Base-by-base conservation (phyloP, 2,113 vertebrate species). In the Microcebus ravelobensis region DNA sequence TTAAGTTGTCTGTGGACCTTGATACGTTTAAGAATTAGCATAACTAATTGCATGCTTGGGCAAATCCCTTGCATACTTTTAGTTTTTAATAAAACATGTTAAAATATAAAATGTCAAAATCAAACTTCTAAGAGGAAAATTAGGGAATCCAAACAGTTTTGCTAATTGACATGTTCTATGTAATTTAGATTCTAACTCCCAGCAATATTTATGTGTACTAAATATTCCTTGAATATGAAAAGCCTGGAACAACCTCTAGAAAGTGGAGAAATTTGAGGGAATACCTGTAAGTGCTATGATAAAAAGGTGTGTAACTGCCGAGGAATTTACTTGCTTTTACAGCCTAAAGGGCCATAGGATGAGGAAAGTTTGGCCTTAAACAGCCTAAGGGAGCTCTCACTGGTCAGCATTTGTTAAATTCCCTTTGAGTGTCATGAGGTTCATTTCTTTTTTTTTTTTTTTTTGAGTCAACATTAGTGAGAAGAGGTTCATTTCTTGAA, bases 61-160 rank as follows among this genome's bases (percentile, higher is more conserved):
- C 45, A 87, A 95, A 92, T 71, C 21, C 39, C 13, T 93, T 94
- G 68, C 67, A 92, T 90, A 89, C 79, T 95, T 96, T 83, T 86
- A 55, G 71, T 65, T 90, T 91, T 95, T 91, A 89, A 90, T 91
- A 95, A 97, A 93, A 85, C 6, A 11, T 68, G 6, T 89, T 93
- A 57, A 85, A 86, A 8, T 90, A 0, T 77, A 74, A 92, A 85
- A 91, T 71, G 50, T 80, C 68, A 81, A 81, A 74, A 91, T 93
- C 61, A 95, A 21, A 87, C 10, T 71, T 94, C 39, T 67, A 74
- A 79, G 67, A 94, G 63, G 61, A 86, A 97, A 86, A 86, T 86
- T 85, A 61, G 73, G 74, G 45, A 80, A 82, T 94, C n/a, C 70
- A 77, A 63, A 50, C 50, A 68, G 73, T 71, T 14, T 15, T 93